A percentile compares a stretch with the other conserved stretches of the same genome.
Conservation (phyloP, 2,888 invertebrate species). For the Ctena decussata region DNA sequence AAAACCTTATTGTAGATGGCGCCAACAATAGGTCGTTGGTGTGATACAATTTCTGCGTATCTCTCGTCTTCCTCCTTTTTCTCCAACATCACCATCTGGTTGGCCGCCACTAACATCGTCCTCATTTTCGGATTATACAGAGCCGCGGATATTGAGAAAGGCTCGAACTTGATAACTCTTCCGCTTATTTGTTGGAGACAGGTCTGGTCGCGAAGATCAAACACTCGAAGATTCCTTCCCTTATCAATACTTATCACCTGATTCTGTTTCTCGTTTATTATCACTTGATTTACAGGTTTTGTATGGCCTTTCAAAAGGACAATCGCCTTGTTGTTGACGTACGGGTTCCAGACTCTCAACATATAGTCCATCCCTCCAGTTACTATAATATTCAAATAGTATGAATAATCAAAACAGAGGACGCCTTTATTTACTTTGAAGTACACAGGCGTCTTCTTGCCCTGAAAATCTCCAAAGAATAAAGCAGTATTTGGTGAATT, state of each 20-base stretch:
- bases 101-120: slow-evolving; percentile 73
- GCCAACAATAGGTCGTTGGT: slow-evolving; percentile 91
- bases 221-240: slow-evolving; percentile 92
- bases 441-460: slow-evolving; percentile 87
- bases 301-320: slow-evolving; percentile 89
- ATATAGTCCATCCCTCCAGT: slow-evolving; percentile 92
- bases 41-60: slow-evolving; percentile 88
- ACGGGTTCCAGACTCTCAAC: slow-evolving; percentile 93
- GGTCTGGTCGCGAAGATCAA: slow-evolving; percentile 90
- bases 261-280: slow-evolving; percentile 90
- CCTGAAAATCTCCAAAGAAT: slow-evolving; percentile 90
- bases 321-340: slow-evolving; percentile 91
- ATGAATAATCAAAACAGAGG: slow-evolving; percentile 85
- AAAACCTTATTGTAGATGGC: slow-evolving; percentile 92
- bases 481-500: slow-evolving; percentile 89
- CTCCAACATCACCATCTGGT: slow-evolving; percentile 73
- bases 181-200: slow-evolving; percentile 90
- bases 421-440: slow-evolving; percentile 89
- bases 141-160: slow-evolving; percentile 67
- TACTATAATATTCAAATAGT: slow-evolving; percentile 80
- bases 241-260: slow-evolving; percentile 92
- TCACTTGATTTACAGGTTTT: slow-evolving; percentile 89
- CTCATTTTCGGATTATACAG: slow-evolving; percentile 71
- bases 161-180: slow-evolving; percentile 71
- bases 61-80: slow-evolving; percentile 73